Conservation (phyloP, 2,888 invertebrate genomes). For the Lycophotia porphyrea region DNA sequence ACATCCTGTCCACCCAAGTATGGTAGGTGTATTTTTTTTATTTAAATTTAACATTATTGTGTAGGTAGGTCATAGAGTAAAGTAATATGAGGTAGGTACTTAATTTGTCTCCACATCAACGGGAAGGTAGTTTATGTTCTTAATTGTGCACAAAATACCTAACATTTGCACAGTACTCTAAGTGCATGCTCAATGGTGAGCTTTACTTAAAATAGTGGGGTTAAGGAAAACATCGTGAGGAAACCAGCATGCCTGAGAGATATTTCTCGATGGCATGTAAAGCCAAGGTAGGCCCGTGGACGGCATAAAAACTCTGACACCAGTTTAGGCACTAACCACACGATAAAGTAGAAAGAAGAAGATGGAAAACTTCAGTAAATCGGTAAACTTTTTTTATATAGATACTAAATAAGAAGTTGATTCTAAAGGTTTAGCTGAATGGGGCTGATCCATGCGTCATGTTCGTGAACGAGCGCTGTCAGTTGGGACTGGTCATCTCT, state of each 20-base stretch:
- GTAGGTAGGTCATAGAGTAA: no score
- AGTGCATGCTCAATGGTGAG: neutral
- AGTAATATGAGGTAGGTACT: neutral
- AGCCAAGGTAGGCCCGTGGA: no score
- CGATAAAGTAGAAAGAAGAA: no score
- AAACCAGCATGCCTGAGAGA: no score
- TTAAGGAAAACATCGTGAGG: no score
- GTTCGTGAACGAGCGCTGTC: no score
- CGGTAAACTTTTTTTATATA: neutral
- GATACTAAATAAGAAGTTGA: neutral
- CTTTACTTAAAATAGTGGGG: neutral
- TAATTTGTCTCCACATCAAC: neutral
- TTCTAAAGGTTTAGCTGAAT: no score
- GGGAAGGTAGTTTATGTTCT: neutral
- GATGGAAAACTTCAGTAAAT: neutral
- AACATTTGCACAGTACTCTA: neutral
- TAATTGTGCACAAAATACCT: neutral
- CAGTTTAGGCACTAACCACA: no score
- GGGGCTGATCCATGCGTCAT: no score
- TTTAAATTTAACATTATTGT: neutral
- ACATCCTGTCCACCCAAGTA: constrained; percentile 25
- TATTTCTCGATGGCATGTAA: no score
- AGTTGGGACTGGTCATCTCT: no score
- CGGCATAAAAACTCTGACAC: no score
- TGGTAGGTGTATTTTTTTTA: neutral